Evolutionary conservation across 2,113 vertebrate genomes (phyloP), one percentile per base, ranked within the genome.

Genomic region (Toxostoma redivivum): DNA sequence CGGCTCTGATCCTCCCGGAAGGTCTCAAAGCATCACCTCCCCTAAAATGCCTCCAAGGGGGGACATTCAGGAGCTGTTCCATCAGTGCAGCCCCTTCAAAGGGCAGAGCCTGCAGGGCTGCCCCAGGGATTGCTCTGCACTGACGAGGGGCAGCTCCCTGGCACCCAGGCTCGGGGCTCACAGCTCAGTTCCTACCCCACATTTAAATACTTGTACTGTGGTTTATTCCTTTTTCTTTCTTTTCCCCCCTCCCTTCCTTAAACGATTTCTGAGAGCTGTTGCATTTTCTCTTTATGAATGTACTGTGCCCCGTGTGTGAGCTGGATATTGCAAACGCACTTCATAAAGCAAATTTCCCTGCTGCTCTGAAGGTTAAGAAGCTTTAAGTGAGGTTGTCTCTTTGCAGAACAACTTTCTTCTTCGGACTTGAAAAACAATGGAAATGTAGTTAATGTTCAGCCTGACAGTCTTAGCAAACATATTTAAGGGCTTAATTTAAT

Each of bases 401-500:
- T 57, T 45, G 38, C 70, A 90, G 45, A 89, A 51, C 66, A 70
- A 38, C 81, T 94, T 92, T 38, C 54, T 70, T 76, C 79, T 81
- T 70, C 4, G 18, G 64, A 37, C 38, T 83, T 77, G 74, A 89
- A 91, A 91, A 95, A 91, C 93, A 95, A 73, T 80, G 54, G 74
- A 57, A 93, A 77, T 60, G 56, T 86, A 93, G 93, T 83, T 94
- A 95, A 92, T 58, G 87, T 85, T 92, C 74, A 81, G 87, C 51
- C 71, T 91, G 87, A 93, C 71, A 72, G 56, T 48, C 88, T 92
- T 76, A 89, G 86, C 89, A 95, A 95, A 95, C 91, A 89, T 91
- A 90, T 92, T 92, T 96, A 94, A 95, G 81, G 71, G 54, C 44
- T 91, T 96, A 62, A 88, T 92, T 96, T 93, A 94, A 93, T 96